These are phyloP conservation scores for Formica aserva DNA, from an alignment of 2,888 invertebrate species.

Conservation along the genomic window DNA sequence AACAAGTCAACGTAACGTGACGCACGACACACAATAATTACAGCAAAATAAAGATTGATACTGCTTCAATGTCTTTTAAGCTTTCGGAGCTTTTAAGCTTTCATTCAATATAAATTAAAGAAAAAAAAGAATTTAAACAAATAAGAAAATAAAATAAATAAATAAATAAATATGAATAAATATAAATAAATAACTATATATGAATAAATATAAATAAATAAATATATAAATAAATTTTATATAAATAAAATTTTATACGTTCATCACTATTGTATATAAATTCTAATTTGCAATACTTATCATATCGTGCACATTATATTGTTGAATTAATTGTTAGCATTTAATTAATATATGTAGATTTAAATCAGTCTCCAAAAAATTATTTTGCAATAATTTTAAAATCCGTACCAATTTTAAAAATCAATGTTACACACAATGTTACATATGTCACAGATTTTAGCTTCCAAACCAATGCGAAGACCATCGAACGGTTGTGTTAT, in stretches of 20 bases:
- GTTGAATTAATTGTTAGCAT: conserved; percentile 13
- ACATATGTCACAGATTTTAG: conserved; percentile 85
- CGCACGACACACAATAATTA: background rate
- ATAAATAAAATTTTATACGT: background rate
- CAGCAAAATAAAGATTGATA: background rate
- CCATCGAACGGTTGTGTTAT: conserved; percentile 89
- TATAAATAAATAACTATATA: too few species aligned
- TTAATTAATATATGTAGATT: background rate
- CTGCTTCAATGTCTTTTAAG: background rate
- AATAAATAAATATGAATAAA: too few species aligned
- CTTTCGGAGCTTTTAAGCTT: background rate
- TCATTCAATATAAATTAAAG: background rate
- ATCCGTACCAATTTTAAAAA: background rate
- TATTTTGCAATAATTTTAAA: background rate
- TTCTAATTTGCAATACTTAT: background rate
- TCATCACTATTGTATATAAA: background rate
- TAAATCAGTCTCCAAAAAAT: conserved; percentile 2
- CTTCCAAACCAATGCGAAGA: conserved; percentile 85
- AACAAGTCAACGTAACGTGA: background rate
- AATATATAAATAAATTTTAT: too few species aligned
- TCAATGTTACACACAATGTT: conserved; percentile 32
- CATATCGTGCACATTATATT: background rate
- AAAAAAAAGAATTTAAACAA: too few species aligned
- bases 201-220: too few species aligned
- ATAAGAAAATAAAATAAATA: too few species aligned